A percentile compares a stretch with the other conserved stretches of the same genome.
Evolutionary conservation across 64 coral and sea anemone species (phyloP).

Genomic region (Montipora cactus): DNA sequence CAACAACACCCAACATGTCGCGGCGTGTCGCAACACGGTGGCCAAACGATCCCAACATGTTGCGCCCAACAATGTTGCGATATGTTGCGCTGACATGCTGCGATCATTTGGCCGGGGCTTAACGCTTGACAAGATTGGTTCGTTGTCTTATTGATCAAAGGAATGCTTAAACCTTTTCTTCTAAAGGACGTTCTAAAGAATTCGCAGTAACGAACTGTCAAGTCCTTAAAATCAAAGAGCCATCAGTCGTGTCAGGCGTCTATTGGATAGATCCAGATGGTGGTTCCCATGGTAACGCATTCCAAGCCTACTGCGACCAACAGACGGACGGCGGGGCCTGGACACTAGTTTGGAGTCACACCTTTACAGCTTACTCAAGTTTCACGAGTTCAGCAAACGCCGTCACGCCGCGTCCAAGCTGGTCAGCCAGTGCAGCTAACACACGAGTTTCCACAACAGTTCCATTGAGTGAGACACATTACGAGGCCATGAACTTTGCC

Average conservation of each 20-base stretch:
- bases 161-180: too few species aligned
- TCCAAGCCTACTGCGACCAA: conserved; percentile 11
- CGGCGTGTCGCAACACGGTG: too few species aligned
- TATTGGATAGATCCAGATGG: conserved; percentile 31
- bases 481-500: conserved; percentile 62
- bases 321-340: conserved; percentile 3
- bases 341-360: conserved; percentile 30
- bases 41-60: too few species aligned
- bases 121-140: too few species aligned
- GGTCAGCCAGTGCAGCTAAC: neutral
- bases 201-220: neutral
- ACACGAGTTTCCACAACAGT: neutral
- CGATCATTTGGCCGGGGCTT: too few species aligned
- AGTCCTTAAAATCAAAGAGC: neutral
- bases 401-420: conserved; percentile 34
- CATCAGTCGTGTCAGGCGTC: neutral
- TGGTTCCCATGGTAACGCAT: neutral
- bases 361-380: too few species aligned
- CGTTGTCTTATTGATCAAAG: too few species aligned
- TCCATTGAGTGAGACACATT: conserved; percentile 61
- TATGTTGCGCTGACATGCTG: too few species aligned
- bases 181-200: neutral
- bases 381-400: conserved; percentile 14
- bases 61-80: too few species aligned
- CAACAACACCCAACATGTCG: too few species aligned